Evolutionary conservation across 2,888 invertebrate genomes (phyloP), one percentile per base, ranked within the genome.

Genomic region (Drosophila quasianomalipes): DNA sequence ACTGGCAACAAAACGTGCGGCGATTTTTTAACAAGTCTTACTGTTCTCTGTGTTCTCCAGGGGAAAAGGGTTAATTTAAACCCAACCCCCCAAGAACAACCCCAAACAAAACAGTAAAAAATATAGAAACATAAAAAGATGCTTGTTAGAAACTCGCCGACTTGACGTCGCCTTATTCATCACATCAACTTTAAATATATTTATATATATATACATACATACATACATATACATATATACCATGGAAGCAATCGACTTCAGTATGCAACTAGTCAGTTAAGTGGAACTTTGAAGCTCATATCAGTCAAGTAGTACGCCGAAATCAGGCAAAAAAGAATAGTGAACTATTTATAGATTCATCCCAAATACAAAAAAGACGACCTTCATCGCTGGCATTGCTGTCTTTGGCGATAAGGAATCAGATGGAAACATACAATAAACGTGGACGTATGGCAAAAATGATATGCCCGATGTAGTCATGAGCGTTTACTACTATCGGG

Each of bases 1-100:
- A 90, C 91, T 90, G 83, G 80, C 81, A 81, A 80, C 84, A 78
- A 74, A 80, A 89, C 89, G 89, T 89, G 89, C 90, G 76, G 72
- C 75, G 91, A 81, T 91, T 89, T 68, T 63, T 54, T 79, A 89
- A 91, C 78, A 79, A 81, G 81, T 65, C 69, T 65, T 59, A 62
- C 65, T 70, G n/a, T n/a, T n/a, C n/a, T n/a, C n/a, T n/a, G 78
- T 5, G 65, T 53, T 52, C 72, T 64, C 58, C 61, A 70, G 71
- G 65, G 67, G 69, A 78, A 85, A 74, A 72, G 85, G 82, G 80
- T 85, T 76, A 68, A 70, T 75, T 81, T 71, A 61, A 61, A 33
- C 10, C 22, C 35, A 33, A 31, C 28, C 26, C 37, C 37, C 54
- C 47, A 58, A 39, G 22, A n/a, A 26, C 57, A 57, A 58, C 14